Evolutionary conservation across 1,140 invertebrate genomes (phyloP), one percentile per base, ranked within the genome.

Genomic region (Aethina tumida): DNA sequence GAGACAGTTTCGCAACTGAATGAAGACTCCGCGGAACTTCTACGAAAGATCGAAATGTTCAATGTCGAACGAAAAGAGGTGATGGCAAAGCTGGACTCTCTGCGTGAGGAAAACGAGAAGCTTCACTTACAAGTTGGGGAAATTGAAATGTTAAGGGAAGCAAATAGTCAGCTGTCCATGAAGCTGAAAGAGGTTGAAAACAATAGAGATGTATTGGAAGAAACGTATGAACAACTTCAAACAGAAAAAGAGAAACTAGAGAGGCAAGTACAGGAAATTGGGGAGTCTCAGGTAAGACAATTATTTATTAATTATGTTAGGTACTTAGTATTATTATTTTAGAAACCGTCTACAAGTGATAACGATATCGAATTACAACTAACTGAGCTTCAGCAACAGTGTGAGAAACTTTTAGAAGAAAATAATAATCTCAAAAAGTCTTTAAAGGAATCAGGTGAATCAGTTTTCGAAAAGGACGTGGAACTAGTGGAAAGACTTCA

Each of bases 1-100:
- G 69, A 69, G 57, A 70, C 62, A 43, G 63, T 73, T 10, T 52
- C 63, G 17, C 67, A 69, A 51, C 56, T 73, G 16, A 62, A 66
- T 2, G 63, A 70, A 50, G 71, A 77, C 56, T 70, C 66, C 43
- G 60, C 60, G 3, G 77, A 81, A 52, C 56, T 80, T 40, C 63
- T 74, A 39, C 69, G 73, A 38, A 80, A 74, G 59, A 74, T 82
- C 29, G 75, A 82, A 52, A 58, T 77, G 7, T 73, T 81, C 39
- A 65, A 73, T 24, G 63, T 68, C 42, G 70, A 83, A 65, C 56
- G 73, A 30, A 58, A 75, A 57, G 78, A 82, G 54, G 68, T 81
- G 4, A 66, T 81, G 51, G 75, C 75, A 37, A 79, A 78, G 55
- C 70, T 83, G 59, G 76, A 74, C 49, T 65, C 66, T 34, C 56